A percentile compares a stretch with the other conserved stretches of the same genome.
phyloP scores from a whole-genome alignment of 1,140 invertebrate genomes.

The Forficula auricularia region DNA sequence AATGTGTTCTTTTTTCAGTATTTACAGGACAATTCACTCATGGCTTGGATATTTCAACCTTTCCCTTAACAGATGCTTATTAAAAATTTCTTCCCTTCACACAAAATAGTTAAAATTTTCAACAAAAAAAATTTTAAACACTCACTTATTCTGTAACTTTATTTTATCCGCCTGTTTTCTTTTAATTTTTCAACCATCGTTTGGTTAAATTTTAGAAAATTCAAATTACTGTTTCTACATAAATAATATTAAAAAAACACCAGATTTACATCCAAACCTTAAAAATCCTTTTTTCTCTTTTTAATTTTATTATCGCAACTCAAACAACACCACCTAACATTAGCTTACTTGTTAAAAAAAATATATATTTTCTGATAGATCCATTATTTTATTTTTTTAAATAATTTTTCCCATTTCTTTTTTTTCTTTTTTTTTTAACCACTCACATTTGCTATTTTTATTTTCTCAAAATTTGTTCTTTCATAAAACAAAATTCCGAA shows the following conservation, averaged over 20 bases:
- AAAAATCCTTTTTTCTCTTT: constrained; percentile 29
- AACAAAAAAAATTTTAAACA: background rate
- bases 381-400: constrained; percentile 4
- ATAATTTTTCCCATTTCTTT: constrained; percentile 9
- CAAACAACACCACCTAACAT: no score
- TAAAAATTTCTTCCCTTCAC: constrained; percentile 4
- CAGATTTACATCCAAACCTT: no score
- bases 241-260: no score
- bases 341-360: no score
- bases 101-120: background rate
- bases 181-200: no score
- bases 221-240: no score
- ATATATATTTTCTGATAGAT: constrained; percentile 2
- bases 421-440: constrained; percentile 7
- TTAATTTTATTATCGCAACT: no score
- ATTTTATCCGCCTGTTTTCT: no score
- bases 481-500: constrained; percentile 1
- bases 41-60: background rate
- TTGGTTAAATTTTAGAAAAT: no score
- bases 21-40: constrained; percentile 1
- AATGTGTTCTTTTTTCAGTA: no score
- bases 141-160: no score
- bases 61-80: no score
- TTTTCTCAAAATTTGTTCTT: constrained; percentile 13
- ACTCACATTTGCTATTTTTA: constrained; percentile 6